A percentile compares a stretch with the other conserved stretches of the same genome.
Evolutionary conservation across 1,140 invertebrate genomes (phyloP).

Genomic region (silkworm (Bombyx mori)): DNA sequence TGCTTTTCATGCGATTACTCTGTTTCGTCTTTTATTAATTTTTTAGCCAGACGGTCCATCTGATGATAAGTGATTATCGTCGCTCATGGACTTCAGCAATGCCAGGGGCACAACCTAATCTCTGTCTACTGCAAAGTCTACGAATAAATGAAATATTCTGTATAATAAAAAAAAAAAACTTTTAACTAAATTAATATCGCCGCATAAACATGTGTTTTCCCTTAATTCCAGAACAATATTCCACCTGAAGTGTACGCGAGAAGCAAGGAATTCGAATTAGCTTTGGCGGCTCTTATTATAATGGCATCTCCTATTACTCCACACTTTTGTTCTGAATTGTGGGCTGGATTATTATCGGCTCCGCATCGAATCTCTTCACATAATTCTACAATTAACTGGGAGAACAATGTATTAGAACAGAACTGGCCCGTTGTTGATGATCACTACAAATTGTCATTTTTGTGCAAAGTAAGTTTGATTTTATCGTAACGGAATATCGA

Average conservation of each 20-base stretch:
- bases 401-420: slow-evolving; percentile 78
- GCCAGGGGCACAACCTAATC: too few species aligned
- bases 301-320: slow-evolving; percentile 90
- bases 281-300: slow-evolving; percentile 84
- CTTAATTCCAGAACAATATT: slow-evolving; percentile 55
- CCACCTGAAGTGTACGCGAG: slow-evolving; percentile 73
- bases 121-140: too few species aligned
- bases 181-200: too few species aligned
- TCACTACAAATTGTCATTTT: slow-evolving; percentile 78
- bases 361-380: slow-evolving; percentile 69
- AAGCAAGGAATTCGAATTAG: slow-evolving; percentile 84
- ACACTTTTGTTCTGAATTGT: slow-evolving; percentile 91
- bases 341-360: slow-evolving; percentile 81
- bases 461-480: slow-evolving; percentile 71
- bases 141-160: too few species aligned
- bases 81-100: too few species aligned
- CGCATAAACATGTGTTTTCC: slow-evolving; percentile 4
- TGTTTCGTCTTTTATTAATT: too few species aligned
- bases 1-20: too few species aligned
- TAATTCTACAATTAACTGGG: slow-evolving; percentile 72
- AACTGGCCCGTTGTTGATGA: slow-evolving; percentile 87
- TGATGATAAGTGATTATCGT: too few species aligned
- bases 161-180: too few species aligned
- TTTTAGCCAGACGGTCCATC: too few species aligned
- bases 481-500: too few species aligned